A percentile compares a stretch with the other conserved stretches of the same genome.
These are phyloP conservation scores for Furnarius figulus DNA, from an alignment of 2,113 vertebrate species.

Conservation along the genomic window DNA sequence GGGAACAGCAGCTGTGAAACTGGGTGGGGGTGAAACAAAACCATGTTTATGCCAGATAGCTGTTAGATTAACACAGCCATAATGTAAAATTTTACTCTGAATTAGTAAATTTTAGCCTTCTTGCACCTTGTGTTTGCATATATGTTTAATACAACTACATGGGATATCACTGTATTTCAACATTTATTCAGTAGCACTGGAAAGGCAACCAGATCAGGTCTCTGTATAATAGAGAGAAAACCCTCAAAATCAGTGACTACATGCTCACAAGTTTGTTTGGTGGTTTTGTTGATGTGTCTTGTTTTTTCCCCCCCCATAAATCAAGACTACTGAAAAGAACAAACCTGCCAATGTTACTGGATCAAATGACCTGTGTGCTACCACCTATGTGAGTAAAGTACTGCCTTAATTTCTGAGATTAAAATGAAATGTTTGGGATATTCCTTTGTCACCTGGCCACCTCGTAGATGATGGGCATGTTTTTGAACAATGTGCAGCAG, in stretches of 20 bases:
- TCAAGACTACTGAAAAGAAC: not conserved
- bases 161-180: not conserved
- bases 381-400: slow-evolving; percentile 20
- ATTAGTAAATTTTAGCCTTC: not conserved
- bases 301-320: not conserved
- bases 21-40: not conserved
- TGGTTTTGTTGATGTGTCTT: not conserved
- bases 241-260: not conserved
- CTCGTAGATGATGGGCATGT: not conserved
- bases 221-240: not conserved
- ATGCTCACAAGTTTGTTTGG: not conserved
- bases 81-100: not conserved
- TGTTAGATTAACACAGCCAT: not conserved
- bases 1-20: not conserved
- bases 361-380: not conserved
- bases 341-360: not conserved
- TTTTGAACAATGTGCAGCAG: not conserved
- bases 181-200: not conserved
- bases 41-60: not conserved
- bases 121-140: not conserved
- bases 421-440: not conserved
- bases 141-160: not conserved
- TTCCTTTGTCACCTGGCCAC: not conserved
- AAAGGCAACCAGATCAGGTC: not conserved
- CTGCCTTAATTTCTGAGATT: not conserved